Percentiles rank a stretch among this genome's conserved stretches.
Conservation (phyloP, 1,140 invertebrate genomes). For the Holotrichia oblita region DNA sequence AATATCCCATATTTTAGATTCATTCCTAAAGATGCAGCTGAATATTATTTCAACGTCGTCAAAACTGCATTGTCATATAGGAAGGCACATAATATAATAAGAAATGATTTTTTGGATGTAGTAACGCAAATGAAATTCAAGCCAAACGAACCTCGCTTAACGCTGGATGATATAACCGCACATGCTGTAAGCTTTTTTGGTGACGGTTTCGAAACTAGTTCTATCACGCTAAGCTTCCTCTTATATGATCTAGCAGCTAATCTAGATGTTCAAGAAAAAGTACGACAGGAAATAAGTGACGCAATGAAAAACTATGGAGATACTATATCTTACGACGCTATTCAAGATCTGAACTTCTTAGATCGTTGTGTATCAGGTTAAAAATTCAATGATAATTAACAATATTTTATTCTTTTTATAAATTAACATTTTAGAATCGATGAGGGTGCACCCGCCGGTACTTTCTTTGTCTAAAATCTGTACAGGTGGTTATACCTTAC, state of each 20-base stretch:
- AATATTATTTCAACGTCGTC: conserved; percentile 28
- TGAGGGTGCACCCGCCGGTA: conserved; percentile 58
- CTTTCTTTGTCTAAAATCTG: conserved; percentile 51
- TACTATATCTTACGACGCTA: conserved; percentile 50
- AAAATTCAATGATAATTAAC: neutral
- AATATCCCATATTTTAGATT: conserved; percentile 19
- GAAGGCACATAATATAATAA: conserved; percentile 29
- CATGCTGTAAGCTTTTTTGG: conserved; percentile 69
- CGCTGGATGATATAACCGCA: conserved; percentile 58
- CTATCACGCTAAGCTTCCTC: conserved; percentile 65
- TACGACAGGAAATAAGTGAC: conserved; percentile 63
- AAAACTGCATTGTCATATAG: conserved; percentile 18
- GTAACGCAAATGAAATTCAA: neutral
- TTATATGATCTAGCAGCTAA: conserved; percentile 63
- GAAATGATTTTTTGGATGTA: conserved; percentile 38
- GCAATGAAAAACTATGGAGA: conserved; percentile 29
- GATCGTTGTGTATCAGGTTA: conserved; percentile 32
- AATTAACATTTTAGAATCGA: conserved; percentile 37
- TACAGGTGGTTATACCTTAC: conserved; percentile 52
- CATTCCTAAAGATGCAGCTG: neutral
- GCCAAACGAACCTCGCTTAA: neutral
- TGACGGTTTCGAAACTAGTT: conserved; percentile 74
- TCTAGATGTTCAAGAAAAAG: conserved; percentile 64
- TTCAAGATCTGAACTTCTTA: conserved; percentile 44
- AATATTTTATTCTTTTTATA: neutral